Evolutionary conservation across 1,140 invertebrate genomes (phyloP).

Genomic region (Anagrus nilaparvatae): DNA sequence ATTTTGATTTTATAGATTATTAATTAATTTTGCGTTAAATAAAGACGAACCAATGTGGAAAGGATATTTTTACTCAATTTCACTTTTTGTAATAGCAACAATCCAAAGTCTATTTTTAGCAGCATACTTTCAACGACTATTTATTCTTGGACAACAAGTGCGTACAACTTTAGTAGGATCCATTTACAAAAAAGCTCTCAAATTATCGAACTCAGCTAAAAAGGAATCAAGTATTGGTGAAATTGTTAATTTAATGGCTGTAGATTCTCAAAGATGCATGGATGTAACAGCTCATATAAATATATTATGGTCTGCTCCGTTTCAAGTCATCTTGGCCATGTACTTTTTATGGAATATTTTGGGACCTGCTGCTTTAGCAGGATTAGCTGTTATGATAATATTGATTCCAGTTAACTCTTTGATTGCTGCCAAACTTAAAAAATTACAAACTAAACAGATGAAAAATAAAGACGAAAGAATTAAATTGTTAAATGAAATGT

Average conservation of each 20-base stretch:
- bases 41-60: conserved; percentile 64
- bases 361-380: conserved; percentile 79
- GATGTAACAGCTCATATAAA: conserved; percentile 85
- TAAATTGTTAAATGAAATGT: conserved; percentile 90
- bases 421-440: conserved; percentile 75
- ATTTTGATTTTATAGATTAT: conserved; percentile 46
- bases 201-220: conserved; percentile 65
- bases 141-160: conserved; percentile 81
- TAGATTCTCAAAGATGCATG: conserved; percentile 75
- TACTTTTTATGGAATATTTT: conserved; percentile 84
- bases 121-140: conserved; percentile 87
- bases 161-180: conserved; percentile 84
- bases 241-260: conserved; percentile 86
- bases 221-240: conserved; percentile 83
- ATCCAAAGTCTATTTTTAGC: conserved; percentile 80
- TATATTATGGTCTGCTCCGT: conserved; percentile 93
- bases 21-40: conserved; percentile 55
- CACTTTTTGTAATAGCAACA: conserved; percentile 68
- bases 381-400: conserved; percentile 84
- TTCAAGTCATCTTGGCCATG: conserved; percentile 79
- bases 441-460: conserved; percentile 79
- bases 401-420: conserved; percentile 83
- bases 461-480: conserved; percentile 86
- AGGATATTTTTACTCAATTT: conserved; percentile 71
- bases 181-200: conserved; percentile 83